Evolutionary conservation across 2,888 invertebrate species (phyloP).

Genomic region (Metopia argyrocephala): DNA sequence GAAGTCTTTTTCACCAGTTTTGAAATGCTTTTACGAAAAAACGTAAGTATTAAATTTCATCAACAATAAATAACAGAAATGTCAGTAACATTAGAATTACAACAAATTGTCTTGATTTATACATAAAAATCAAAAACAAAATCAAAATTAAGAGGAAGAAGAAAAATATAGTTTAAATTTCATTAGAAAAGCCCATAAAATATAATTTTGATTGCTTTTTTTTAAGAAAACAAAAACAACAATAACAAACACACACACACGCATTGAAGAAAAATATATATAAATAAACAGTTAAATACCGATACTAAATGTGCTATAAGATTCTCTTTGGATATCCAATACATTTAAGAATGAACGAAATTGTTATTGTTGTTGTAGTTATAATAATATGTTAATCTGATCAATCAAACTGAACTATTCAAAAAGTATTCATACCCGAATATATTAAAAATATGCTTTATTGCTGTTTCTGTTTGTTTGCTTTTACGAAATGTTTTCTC

Average conservation of each 20-base stretch:
- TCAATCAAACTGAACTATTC: slow-evolving; percentile 44
- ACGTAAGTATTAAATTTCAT: slow-evolving; percentile 35
- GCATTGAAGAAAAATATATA: not conserved
- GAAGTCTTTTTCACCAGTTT: not conserved
- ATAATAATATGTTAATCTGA: slow-evolving; percentile 18
- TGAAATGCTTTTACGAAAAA: not conserved
- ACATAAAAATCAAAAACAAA: not conserved
- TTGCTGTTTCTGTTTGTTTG: not conserved
- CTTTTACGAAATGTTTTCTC: not conserved
- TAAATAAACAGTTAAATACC: slow-evolving; percentile 31
- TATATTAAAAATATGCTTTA: slow-evolving; percentile 27
- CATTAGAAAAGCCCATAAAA: slow-evolving; percentile 43
- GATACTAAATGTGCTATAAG: slow-evolving; percentile 44
- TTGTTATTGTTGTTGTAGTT: not conserved
- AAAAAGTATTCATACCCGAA: slow-evolving; percentile 30
- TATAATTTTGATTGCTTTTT: slow-evolving; percentile 49
- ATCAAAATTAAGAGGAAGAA: slow-evolving; percentile 20
- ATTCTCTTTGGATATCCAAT: slow-evolving; percentile 20
- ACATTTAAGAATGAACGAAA: too few species aligned
- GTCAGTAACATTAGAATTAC: not conserved
- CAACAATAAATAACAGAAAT: slow-evolving; percentile 21
- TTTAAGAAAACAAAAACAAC: slow-evolving; percentile 26
- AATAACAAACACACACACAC: not conserved
- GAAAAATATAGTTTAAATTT: slow-evolving; percentile 17
- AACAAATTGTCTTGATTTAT: slow-evolving; percentile 9